Evolutionary conservation across 2,113 vertebrate species (phyloP).

Genomic region (Lycaon pictus): DNA sequence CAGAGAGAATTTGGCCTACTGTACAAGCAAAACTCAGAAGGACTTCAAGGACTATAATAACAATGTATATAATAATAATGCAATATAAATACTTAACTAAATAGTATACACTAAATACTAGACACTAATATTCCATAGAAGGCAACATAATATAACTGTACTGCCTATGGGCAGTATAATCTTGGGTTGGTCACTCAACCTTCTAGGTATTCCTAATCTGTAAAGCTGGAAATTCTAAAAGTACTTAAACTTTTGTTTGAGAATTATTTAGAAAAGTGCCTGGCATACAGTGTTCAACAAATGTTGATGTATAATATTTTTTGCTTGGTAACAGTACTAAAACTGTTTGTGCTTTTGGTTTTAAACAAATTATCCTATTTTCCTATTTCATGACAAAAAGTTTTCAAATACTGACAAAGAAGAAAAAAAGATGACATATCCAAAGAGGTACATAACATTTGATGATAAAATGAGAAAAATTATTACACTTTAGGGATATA

Average conservation of each 20-base stretch:
- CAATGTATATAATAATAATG: neutral
- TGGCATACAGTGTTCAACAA: neutral
- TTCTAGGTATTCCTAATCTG: neutral
- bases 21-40: conserved; percentile 48
- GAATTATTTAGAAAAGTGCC: neutral
- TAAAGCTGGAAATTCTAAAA: neutral
- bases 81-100: neutral
- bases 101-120: neutral
- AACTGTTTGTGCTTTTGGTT: neutral
- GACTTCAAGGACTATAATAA: conserved; percentile 15
- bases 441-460: conserved; percentile 16
- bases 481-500: neutral
- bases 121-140: neutral
- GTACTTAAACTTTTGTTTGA: neutral
- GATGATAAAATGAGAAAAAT: conserved; percentile 21
- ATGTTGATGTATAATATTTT: neutral
- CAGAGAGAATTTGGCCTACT: neutral
- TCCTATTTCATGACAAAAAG: conserved; percentile 34
- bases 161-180: neutral
- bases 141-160: neutral
- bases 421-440: conserved; percentile 17
- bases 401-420: conserved; percentile 37
- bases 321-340: neutral
- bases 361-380: conserved; percentile 34
- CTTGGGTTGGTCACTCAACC: neutral